These are phyloP conservation scores for Helostoma temminkii DNA, from an alignment of 2,797 vertebrate species.

Conservation along the genomic window DNA sequence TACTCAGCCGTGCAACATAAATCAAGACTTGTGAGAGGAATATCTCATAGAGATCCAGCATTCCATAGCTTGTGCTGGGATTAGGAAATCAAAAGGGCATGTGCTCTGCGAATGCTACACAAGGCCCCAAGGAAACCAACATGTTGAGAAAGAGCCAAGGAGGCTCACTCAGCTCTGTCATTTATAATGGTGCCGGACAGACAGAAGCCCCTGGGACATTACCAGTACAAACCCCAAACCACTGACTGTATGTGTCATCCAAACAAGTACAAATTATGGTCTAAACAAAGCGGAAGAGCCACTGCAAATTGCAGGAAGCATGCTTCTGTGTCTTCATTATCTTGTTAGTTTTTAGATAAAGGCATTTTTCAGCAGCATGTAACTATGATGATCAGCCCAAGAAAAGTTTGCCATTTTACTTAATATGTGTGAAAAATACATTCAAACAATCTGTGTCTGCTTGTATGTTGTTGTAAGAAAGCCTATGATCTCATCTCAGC, in stretches of 20 bases:
- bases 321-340: conserved; percentile 71
- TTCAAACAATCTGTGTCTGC: conserved; percentile 11
- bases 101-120: conserved; percentile 74
- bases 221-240: conserved; percentile 70
- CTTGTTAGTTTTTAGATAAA: conserved; percentile 69
- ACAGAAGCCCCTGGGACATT: conserved; percentile 75
- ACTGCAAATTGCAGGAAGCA: conserved; percentile 70
- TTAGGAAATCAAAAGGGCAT: conserved; percentile 84
- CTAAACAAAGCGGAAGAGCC: conserved; percentile 66
- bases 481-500: conserved; percentile 8
- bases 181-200: conserved; percentile 74
- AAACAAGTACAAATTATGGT: conserved; percentile 76
- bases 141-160: conserved; percentile 74
- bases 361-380: conserved; percentile 51
- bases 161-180: conserved; percentile 75
- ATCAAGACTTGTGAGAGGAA: conserved; percentile 85
- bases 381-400: conserved; percentile 32
- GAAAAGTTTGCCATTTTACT: conserved; percentile 17
- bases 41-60: conserved; percentile 75
- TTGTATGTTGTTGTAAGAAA: background rate
- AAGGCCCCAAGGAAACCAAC: conserved; percentile 72
- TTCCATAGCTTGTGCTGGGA: conserved; percentile 75
- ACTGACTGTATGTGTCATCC: conserved; percentile 70
- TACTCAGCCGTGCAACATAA: conserved; percentile 80
- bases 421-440: conserved; percentile 4